Evolutionary conservation across 2,888 invertebrate species (phyloP).

Genomic region (Synanthedon tipuliformis): DNA sequence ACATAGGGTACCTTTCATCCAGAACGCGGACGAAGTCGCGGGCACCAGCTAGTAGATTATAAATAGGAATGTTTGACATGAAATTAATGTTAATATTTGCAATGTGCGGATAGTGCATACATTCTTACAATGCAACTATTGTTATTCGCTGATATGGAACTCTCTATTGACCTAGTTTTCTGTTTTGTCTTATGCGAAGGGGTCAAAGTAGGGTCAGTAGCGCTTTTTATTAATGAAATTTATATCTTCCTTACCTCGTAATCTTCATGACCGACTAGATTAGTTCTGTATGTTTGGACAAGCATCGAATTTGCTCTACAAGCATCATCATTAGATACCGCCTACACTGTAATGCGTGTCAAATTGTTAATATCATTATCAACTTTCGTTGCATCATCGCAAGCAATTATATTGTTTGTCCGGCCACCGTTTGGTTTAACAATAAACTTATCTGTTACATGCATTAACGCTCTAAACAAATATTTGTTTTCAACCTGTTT

Average conservation of each 20-base stretch:
- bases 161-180: slow-evolving; percentile 37
- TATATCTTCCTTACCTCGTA: too few relatives aligned
- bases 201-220: not conserved
- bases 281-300: too few relatives aligned
- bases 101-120: not conserved
- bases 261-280: too few relatives aligned
- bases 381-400: slow-evolving; percentile 62
- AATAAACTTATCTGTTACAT: slow-evolving; percentile 49
- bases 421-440: slow-evolving; percentile 40
- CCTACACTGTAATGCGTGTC: slow-evolving; percentile 59
- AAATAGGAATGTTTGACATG: too few relatives aligned
- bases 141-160: slow-evolving; percentile 9
- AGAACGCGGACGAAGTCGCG: too few relatives aligned
- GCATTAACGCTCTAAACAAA: slow-evolving; percentile 32
- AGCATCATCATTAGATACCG: slow-evolving; percentile 30
- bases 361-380: slow-evolving; percentile 61
- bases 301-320: slow-evolving; percentile 33
- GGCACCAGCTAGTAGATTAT: too few relatives aligned
- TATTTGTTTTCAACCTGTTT: slow-evolving; percentile 23
- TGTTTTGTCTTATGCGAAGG: slow-evolving; percentile 17
- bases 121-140: not conserved
- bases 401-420: slow-evolving; percentile 47
- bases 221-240: too few relatives aligned
- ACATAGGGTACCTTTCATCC: too few relatives aligned
- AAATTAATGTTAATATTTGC: not conserved